These are phyloP conservation scores for Pipistrellus pygmaeus DNA, from an alignment of 2,797 vertebrate genomes.

Conservation along the genomic window DNA sequence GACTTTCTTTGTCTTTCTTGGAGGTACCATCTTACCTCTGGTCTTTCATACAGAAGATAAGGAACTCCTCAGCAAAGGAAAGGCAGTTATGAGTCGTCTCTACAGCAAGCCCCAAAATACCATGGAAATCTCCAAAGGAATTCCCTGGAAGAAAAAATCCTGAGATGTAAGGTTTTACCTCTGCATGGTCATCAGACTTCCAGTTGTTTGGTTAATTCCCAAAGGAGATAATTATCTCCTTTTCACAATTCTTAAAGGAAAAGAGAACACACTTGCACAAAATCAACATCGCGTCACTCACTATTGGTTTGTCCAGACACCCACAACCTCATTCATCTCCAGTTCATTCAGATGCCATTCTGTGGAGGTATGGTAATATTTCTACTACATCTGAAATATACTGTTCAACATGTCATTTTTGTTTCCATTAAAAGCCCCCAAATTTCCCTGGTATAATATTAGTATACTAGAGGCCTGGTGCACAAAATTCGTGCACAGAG, in stretches of 20 bases:
- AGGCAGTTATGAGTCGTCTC: neutral
- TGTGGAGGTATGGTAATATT: neutral
- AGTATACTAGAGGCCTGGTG: neutral
- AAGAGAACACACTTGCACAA: neutral
- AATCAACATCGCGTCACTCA: neutral
- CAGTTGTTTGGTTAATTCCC: neutral
- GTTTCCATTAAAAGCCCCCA: neutral
- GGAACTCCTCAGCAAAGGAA: neutral
- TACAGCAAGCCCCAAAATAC: neutral
- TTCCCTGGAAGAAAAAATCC: neutral
- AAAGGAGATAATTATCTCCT: neutral
- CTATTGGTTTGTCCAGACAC: neutral
- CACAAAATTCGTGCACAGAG: no score
- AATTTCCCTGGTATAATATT: neutral
- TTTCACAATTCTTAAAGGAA: constrained; percentile 25
- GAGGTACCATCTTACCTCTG: constrained; percentile 2
- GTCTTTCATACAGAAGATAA: neutral
- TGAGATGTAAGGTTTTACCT: neutral
- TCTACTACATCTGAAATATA: neutral
- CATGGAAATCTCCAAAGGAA: neutral
- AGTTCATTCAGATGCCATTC: neutral
- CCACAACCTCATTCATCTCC: neutral
- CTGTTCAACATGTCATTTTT: neutral
- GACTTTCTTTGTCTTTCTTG: neutral
- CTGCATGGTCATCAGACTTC: neutral